Base-by-base conservation (phyloP, 2,888 invertebrate species). In the Cactoblastis cactorum region DNA sequence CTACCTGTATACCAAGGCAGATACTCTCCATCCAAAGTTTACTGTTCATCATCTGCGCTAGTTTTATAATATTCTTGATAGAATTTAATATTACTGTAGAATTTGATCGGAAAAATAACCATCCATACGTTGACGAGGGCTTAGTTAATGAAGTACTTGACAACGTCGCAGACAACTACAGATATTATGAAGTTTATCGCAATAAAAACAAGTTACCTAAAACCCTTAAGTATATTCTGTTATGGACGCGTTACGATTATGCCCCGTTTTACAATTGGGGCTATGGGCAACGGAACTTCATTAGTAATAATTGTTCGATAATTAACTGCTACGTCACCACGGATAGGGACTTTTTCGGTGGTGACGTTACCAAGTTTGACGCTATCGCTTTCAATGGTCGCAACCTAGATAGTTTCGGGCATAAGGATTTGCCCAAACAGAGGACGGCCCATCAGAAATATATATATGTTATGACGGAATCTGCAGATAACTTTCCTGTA, bases 351-450 rank as follows among this genome's bases (percentile, higher is more conserved):
- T 71, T 80, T 22, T 75, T 83, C 50, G 57, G 61, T 49, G 71
- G 69, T 15, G 68, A 82, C 52, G 18, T 74, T 0, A 74, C 74
- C 0, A 72, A 70, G 45, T 88, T 86, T 38, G 72, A 86, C 49
- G 86, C 77, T 0, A 65, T 88, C 17, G 79, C 73, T 0, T 85
- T 88, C 52, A 84, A 87, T 37, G 87, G 85, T 4, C 28, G 83
- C 4, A 78, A 70, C 39, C 50, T 85, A 34, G 4, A 48, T 4
- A 17, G 51, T 15, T 54, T n/a, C n/a, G n/a, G n/a, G n/a, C n/a
- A n/a, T n/a, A n/a, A 52, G 1, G 55, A 69, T 11, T 52, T 84
- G 1, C 89, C 88, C 1, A 46, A 45, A 8, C 32, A 43, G 1
- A 65, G 89, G 28, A 73, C 76, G 0, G 55, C 60, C 0, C 66